Evolutionary conservation across 1,140 invertebrate genomes (phyloP), one percentile per base, ranked within the genome.

Genomic region (Leptonema lineaticorne): DNA sequence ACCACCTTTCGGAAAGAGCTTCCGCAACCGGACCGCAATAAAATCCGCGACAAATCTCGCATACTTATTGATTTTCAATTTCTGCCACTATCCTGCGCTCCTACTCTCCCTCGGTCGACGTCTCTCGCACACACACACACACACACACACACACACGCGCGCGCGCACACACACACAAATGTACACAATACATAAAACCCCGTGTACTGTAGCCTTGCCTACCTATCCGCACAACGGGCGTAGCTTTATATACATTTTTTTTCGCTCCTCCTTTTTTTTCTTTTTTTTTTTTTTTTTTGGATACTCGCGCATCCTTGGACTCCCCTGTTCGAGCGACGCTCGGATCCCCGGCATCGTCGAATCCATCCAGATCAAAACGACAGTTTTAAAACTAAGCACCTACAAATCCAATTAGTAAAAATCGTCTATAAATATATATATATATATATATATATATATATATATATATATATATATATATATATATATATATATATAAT

Each of bases 51-150:
- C 50, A 53, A 53, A 53, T 53, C 50, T 53, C 50, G 18, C 50
- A 53, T 53, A 53, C 50, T 53, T 53, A 53, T 53, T 53, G 50
- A 53, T 53, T 53, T 53, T 53, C 50, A 53, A 53, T 53, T 53
- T 24, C 50, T 53, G 18, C 50, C 50, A 24, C 50, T 41, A 41
- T 41, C 37, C 50, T 24, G 50, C 50, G 50, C 22, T 18, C 46
- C 50, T 20, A 8, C 18, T 4, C 50, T 1, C 50, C 22, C 24
- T 26, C 50, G 50, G 22, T 18, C 50, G 24, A 4, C 14, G 16
- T 48, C 16, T 48, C 41, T n/a, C 41, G 41, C 5, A 5, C 5
- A 26, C 22, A 22, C 50, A 41, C 37, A 41, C 30, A 33, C 30
- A 33, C 30, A 33, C 30, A 33, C 30, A 6, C 30, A 33, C 30